Base-by-base conservation (phyloP, 2,888 invertebrate species). In the Unio pictorum region DNA sequence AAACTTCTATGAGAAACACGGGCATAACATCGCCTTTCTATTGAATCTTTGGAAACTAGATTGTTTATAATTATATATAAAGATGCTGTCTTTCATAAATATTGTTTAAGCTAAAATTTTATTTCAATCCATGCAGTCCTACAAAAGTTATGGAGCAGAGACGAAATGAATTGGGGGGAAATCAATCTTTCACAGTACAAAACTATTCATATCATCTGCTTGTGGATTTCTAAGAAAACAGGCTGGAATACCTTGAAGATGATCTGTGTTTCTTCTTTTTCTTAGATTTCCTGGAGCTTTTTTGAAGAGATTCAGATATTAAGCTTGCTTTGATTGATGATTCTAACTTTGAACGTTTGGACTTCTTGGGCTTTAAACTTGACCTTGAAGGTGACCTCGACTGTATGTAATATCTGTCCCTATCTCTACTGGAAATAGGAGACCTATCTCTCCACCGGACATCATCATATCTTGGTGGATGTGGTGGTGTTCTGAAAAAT, bases 281-380 rank as follows among this genome's bases (percentile, higher is more conserved):
- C 61, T 73, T 73, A 5, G 73, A 73, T 73, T 81, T 81, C 66
- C 76, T 78, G 28, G 75, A 75, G 60, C 72, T 72, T 63, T 72
- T 68, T 62, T 69, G 75, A 66, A 68, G 73, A 68, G 75, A 70
- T 55, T 69, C 71, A 15, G 56, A n/a, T 65, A 34, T 65, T 4
- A 59, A 23, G n/a, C 54, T 63, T 30, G 67, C 62, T 28, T 68
- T 70, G 54, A 63, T 78, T 23, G 76, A 69, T 34, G 74, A 74
- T 28, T 78, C 80, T 63, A 83, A 80, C 67, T 76, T 79, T 66
- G 83, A 82, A 66, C 75, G 74, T 69, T 78, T 82, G 64, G 78
- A 80, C 56, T 77, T 79, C 64, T 75, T 75, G 60, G 76, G 75
- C 61, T 76, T 79, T 4, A 54, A 26, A 17, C 64, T 64, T 56